These are phyloP conservation scores for Drosophila ustulata DNA, from an alignment of 2,888 invertebrate genomes.

Conservation along the genomic window DNA sequence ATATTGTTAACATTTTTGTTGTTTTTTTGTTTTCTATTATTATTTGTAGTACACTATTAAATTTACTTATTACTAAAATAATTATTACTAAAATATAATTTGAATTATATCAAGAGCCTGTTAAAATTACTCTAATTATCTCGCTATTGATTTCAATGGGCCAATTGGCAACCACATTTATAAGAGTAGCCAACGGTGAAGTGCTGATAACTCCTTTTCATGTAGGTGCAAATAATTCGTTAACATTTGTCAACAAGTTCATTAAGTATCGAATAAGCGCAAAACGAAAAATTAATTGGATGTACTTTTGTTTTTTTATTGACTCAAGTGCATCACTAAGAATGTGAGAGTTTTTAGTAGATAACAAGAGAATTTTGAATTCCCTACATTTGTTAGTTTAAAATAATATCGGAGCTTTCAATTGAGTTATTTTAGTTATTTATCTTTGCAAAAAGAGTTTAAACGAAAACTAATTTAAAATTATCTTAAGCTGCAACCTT, in stretches of 20 bases:
- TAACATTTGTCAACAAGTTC: too few species aligned
- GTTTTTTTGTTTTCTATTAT: neutral
- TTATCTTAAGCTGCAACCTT: slow-evolving; percentile 25
- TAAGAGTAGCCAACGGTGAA: neutral
- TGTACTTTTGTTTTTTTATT: too few species aligned
- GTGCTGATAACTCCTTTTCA: neutral
- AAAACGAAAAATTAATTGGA: too few species aligned
- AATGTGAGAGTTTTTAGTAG: too few species aligned
- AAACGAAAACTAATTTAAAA: slow-evolving; percentile 15
- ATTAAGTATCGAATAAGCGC: too few species aligned
- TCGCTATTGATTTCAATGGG: too few species aligned
- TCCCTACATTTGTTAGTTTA: neutral
- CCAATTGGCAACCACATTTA: neutral
- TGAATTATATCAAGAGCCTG: neutral
- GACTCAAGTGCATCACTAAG: too few species aligned
- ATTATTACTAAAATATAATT: neutral
- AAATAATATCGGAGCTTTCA: neutral
- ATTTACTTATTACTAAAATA: neutral
- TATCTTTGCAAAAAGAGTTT: neutral
- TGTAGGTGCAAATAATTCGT: too few species aligned
- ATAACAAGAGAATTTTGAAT: too few species aligned
- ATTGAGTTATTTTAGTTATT: neutral
- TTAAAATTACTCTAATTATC: too few species aligned
- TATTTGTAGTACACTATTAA: neutral
- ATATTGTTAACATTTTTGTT: neutral